Percentiles rank a stretch among this genome's conserved stretches.
Evolutionary conservation across 1,140 invertebrate genomes (phyloP).

Genomic region (Procambarus clarkii): DNA sequence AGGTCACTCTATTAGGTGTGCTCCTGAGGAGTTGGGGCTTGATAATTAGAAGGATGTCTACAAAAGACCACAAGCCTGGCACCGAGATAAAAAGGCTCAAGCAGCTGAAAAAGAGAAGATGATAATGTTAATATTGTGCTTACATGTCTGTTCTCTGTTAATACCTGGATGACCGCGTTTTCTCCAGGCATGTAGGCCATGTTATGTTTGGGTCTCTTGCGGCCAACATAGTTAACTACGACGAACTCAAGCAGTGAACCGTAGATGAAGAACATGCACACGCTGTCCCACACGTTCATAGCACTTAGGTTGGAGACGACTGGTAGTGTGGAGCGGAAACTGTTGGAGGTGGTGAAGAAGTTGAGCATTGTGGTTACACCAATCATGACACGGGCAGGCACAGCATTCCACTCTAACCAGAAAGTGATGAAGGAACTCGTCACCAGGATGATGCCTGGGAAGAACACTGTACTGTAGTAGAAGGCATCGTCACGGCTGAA

Average conservation of each 20-base stretch:
- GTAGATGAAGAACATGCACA: slow-evolving; percentile 97
- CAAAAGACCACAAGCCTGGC: slow-evolving; percentile 15
- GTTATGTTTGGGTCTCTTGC: slow-evolving; percentile 83
- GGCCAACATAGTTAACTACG: slow-evolving; percentile 94
- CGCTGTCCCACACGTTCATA: slow-evolving; percentile 97
- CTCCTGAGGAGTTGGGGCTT: slow-evolving; percentile 8
- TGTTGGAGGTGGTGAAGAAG: slow-evolving; percentile 90
- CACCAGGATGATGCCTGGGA: slow-evolving; percentile 95
- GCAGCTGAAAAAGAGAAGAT: not conserved
- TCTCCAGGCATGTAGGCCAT: slow-evolving; percentile 91
- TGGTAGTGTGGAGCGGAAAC: slow-evolving; percentile 83
- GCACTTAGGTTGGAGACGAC: slow-evolving; percentile 95
- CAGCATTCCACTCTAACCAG: slow-evolving; percentile 97
- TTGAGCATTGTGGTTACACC: slow-evolving; percentile 97
- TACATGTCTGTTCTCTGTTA: slow-evolving; percentile 70
- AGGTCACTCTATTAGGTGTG: slow-evolving; percentile 7
- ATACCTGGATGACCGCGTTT: slow-evolving; percentile 92
- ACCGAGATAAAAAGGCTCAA: not conserved
- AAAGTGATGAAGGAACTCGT: slow-evolving; percentile 96
- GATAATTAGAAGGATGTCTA: not conserved
- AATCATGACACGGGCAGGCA: slow-evolving; percentile 88
- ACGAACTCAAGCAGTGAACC: slow-evolving; percentile 94
- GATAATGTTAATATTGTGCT: slow-evolving; percentile 30
- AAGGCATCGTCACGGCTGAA: slow-evolving; percentile 88
- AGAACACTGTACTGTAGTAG: slow-evolving; percentile 97